phyloP scores from a whole-genome alignment of 2,888 invertebrate genomes.

The Malacosoma neustria region DNA sequence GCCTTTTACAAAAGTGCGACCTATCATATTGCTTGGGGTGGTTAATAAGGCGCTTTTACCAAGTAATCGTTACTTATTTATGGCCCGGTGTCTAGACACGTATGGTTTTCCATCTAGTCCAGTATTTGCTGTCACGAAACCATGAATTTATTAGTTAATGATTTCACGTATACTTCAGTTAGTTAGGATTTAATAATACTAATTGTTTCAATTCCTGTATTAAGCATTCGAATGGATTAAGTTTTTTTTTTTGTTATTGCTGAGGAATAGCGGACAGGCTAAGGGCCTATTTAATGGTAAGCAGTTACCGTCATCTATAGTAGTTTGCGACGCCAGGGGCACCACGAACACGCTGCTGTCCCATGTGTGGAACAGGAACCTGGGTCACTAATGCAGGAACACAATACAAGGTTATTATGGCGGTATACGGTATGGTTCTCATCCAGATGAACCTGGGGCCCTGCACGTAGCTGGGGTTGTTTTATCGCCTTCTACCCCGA shows the following conservation, averaged over 20 bases:
- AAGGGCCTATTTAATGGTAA: too few species aligned
- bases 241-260: background rate
- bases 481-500: too few species aligned
- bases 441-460: too few species aligned
- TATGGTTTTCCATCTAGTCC: conserved; percentile 25
- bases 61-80: conserved; percentile 57
- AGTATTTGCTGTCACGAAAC: conserved; percentile 57
- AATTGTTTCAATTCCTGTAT: conserved; percentile 15
- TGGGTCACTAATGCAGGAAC: too few species aligned
- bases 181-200: conserved; percentile 26
- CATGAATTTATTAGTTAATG: conserved; percentile 39
- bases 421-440: too few species aligned
- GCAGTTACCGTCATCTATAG: too few species aligned
- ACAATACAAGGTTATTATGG: too few species aligned
- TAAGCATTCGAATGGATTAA: background rate
- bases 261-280: too few species aligned
- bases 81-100: conserved; percentile 49
- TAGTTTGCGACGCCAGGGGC: too few species aligned
- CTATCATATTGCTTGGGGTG: conserved; percentile 42
- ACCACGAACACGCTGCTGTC: too few species aligned
- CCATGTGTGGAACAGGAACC: too few species aligned
- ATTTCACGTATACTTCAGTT: conserved; percentile 25
- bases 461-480: too few species aligned
- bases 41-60: conserved; percentile 44
- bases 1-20: conserved; percentile 42